Evolutionary conservation across 2,113 vertebrate species (phyloP).

Genomic region (Cynoglossus semilaevis): DNA sequence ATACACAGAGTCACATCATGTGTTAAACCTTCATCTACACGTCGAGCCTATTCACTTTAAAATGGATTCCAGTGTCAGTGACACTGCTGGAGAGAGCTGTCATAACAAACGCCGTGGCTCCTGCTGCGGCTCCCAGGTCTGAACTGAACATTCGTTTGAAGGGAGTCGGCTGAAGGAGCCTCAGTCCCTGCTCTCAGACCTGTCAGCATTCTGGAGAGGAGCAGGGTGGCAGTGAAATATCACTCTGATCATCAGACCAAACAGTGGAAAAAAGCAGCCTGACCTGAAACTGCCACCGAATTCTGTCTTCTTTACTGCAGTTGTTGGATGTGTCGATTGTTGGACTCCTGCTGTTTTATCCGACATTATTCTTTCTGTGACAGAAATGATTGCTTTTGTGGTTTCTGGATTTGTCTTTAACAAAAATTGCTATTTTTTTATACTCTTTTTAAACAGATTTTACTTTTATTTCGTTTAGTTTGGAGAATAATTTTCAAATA

Average conservation of each 20-base stretch:
- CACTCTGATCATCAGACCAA: conserved; percentile 46
- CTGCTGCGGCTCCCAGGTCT: conserved; percentile 63
- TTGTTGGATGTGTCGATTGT: conserved; percentile 8
- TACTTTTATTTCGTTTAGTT: no score
- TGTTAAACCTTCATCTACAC: conserved; percentile 40
- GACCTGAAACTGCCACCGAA: conserved; percentile 67
- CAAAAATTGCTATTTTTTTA: neutral
- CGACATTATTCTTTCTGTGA: neutral
- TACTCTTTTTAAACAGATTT: neutral
- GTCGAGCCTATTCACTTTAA: conserved; percentile 37
- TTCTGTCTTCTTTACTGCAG: conserved; percentile 23
- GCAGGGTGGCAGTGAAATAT: conserved; percentile 24
- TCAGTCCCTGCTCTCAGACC: conserved; percentile 43
- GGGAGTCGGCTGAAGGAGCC: conserved; percentile 57
- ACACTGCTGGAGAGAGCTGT: conserved; percentile 67
- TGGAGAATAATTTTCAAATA: no score
- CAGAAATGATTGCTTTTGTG: conserved; percentile 7
- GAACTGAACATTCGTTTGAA: conserved; percentile 53
- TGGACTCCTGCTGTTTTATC: conserved; percentile 12
- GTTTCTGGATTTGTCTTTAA: neutral
- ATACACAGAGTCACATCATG: conserved; percentile 16
- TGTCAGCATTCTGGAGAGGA: conserved; percentile 46
- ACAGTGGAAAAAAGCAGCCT: conserved; percentile 41
- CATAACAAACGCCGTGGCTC: conserved; percentile 70
- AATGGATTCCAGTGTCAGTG: conserved; percentile 56